Percentiles rank a stretch among this genome's conserved stretches.
Conservation (phyloP, 2,888 invertebrate genomes). For the Parnassius apollo region DNA sequence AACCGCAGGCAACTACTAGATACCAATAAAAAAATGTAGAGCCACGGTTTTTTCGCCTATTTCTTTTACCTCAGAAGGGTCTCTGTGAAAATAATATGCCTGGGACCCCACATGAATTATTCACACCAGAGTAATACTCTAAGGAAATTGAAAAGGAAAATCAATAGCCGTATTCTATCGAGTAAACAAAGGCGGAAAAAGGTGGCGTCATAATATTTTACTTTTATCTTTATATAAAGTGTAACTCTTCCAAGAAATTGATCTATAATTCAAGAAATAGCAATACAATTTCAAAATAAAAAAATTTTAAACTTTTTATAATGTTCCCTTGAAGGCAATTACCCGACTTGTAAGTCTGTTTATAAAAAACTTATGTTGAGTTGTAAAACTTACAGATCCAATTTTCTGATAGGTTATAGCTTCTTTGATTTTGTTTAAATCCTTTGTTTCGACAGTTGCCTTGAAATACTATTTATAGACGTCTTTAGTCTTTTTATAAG, state of each 20-base stretch:
- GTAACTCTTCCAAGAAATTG: no score
- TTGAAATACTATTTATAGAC: constrained; percentile 60
- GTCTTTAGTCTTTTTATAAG: constrained; percentile 50
- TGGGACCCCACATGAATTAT: constrained; percentile 61
- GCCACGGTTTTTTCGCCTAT: constrained; percentile 34
- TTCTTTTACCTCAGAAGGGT: constrained; percentile 55
- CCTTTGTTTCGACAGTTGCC: constrained; percentile 70
- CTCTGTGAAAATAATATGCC: constrained; percentile 57
- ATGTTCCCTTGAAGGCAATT: no score
- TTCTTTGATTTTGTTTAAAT: constrained; percentile 60
- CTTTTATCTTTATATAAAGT: constrained; percentile 7
- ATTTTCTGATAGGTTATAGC: constrained; percentile 34
- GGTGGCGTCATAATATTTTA: constrained; percentile 30
- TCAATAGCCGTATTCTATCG: constrained; percentile 34
- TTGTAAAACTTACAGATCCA: background rate
- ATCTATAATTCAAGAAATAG: no score
- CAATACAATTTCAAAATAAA: no score
- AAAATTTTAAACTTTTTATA: no score
- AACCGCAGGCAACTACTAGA: no score
- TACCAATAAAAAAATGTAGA: no score
- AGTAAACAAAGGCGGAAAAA: constrained; percentile 28
- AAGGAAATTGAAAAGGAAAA: constrained; percentile 48
- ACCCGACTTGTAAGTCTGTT: background rate
- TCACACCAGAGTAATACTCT: constrained; percentile 38
- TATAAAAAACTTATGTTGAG: background rate